Conservation (phyloP, 2,113 vertebrate genomes). For the Cottus gobio region DNA sequence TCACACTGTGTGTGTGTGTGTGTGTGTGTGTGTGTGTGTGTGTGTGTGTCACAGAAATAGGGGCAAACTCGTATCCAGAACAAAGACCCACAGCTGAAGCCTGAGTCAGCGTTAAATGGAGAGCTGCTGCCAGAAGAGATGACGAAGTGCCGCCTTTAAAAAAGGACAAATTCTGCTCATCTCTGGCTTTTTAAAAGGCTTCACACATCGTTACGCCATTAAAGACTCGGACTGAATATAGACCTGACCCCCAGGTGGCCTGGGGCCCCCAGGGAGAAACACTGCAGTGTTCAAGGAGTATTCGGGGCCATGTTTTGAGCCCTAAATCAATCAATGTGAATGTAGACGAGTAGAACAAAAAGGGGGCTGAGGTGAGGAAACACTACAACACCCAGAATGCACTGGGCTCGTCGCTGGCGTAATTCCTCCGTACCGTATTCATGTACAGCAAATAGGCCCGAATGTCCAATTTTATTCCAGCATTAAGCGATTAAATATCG, state of each 20-base stretch:
- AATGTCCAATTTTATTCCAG: too few relatives aligned
- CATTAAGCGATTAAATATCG: too few relatives aligned
- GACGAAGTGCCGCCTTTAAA: not conserved
- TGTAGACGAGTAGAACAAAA: too few relatives aligned
- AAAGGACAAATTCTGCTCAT: not conserved
- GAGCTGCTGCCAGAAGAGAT: not conserved
- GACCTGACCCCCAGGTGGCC: not conserved
- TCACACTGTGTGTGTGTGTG: not conserved
- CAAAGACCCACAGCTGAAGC: not conserved
- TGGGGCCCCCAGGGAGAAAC: too few relatives aligned
- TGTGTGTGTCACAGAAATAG: constrained; percentile 1
- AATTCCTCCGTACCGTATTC: too few relatives aligned
- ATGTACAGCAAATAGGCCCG: too few relatives aligned
- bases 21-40: constrained; percentile 20
- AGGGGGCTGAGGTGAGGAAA: too few relatives aligned
- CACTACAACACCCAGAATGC: too few relatives aligned
- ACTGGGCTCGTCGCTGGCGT: too few relatives aligned
- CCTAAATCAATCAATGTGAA: too few relatives aligned
- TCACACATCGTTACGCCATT: not conserved
- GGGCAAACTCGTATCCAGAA: not conserved
- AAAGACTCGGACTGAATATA: not conserved
- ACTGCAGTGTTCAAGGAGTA: too few relatives aligned
- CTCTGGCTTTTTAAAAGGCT: not conserved
- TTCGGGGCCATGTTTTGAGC: too few relatives aligned
- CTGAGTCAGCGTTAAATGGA: constrained; percentile 22